Base-by-base conservation (phyloP, 30 jellyfish, hydroid and myxozoan genomes). In the Catostylus mosaicus region DNA sequence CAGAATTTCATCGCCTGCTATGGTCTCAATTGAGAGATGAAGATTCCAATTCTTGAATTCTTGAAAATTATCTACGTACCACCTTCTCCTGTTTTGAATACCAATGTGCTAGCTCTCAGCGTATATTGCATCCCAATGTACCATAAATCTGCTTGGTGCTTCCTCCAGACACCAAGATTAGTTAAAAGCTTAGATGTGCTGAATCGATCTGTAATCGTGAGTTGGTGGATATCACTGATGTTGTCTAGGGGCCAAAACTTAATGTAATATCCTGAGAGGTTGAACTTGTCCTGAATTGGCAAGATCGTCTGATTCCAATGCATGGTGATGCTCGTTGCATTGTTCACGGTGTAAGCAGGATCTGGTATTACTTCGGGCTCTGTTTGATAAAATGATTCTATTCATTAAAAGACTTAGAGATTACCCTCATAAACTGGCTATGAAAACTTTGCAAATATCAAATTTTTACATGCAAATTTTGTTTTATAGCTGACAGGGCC, bases 21-120 rank as follows among this genome's bases (percentile, higher is more conserved):
- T n/a, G n/a, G n/a, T n/a, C n/a, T n/a, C n/a, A n/a, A n/a, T n/a
- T n/a, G n/a, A n/a, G n/a, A n/a, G n/a, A n/a, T n/a, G n/a, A n/a
- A n/a, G n/a, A n/a, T n/a, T n/a, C n/a, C n/a, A n/a, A n/a, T n/a
- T n/a, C 56, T 43, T 43, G 8, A 43, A 43, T 16, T 43, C 56
- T 43, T 43, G 56, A 8, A 43, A 43, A 43, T n/a, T n/a, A n/a
- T n/a, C n/a, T n/a, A 40, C 82, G 1, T 9, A 73, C 84, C 84
- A 0, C 50, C 84, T 48, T 73, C 84, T 19, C 84, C 84, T 1
- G 84, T 73, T 47, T 71, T 73, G 45, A 73, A 73, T 19, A 73
- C 56, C 56, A 46, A 37, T 2, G 3, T 27, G 10, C 47, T 73
- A 7, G 84, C 30, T 3, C 34, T 73, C 16, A 73, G 66, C 14